Evolutionary conservation across 1,140 invertebrate species (phyloP), one percentile per base, ranked within the genome.

Genomic region (Orius insidiosus): DNA sequence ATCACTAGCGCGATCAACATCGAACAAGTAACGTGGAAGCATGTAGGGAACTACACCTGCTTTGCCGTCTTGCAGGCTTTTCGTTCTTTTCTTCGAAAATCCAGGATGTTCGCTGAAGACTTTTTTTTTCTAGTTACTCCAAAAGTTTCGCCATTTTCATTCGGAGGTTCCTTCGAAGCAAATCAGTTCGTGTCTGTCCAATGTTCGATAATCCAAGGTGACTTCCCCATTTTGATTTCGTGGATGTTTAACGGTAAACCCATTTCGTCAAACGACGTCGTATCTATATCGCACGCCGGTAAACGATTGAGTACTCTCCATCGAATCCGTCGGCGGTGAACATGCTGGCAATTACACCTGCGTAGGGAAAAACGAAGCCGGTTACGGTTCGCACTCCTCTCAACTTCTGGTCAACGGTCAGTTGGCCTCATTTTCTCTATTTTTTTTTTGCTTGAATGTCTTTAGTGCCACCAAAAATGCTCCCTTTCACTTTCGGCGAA

Each of bases 171-270:
- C 7, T 52, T 47, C 24, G 51, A 54, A 49, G 51, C 55, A 30
- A 62, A 61, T 31, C 53, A 59, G 18, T 52, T 59, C 13, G 56
- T 56, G 5, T 56, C 60, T 30, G 63, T 86, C 11, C 74, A 72
- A 9, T 88, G 84, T 62, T 74, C 74, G 31, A 74, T 81, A 45
- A 71, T 70, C 57, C 77, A 79, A 57, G 80, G 80, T 37, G 80
- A 82, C 62, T 64, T 72, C 16, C 79, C 78, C 19, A 66, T 80
- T 31, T 67, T 66, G 37, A 75, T 80, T 53, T 70, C 66, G 37
- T 81, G 77, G 77, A 72, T 67, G 6, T 71, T 78, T 49, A 74
- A 80, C 53, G 72, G 36, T 11, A 30, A 40, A 14, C 42, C 31
- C 10, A 16, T 53, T 10, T 13, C 43, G 3, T 2, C 51, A n/a